Evolutionary conservation across 2,113 vertebrate genomes (phyloP).

Genomic region (Theropithecus gelada): DNA sequence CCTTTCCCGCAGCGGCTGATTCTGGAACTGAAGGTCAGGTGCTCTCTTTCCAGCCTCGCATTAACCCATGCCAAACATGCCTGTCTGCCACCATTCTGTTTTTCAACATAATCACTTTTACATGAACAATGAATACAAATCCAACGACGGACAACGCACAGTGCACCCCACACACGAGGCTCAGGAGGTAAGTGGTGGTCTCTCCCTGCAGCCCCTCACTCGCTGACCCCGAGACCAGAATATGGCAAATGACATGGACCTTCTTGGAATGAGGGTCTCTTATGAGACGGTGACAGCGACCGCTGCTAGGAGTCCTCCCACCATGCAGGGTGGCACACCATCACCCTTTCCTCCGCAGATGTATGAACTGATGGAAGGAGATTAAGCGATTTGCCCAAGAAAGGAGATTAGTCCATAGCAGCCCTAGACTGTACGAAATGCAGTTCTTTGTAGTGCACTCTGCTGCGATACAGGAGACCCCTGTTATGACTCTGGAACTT

Average conservation of each 20-base stretch:
- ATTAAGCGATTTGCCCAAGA: background rate
- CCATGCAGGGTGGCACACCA: background rate
- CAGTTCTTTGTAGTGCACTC: background rate
- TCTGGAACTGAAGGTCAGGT: background rate
- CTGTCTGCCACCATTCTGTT: background rate
- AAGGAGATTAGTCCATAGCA: background rate
- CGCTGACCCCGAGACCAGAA: background rate
- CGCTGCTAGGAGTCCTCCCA: background rate
- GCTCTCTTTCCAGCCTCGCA: background rate
- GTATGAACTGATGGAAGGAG: background rate
- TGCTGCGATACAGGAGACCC: background rate
- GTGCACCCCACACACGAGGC: background rate
- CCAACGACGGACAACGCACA: background rate
- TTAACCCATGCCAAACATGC: background rate
- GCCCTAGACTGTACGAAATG: background rate
- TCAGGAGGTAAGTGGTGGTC: background rate
- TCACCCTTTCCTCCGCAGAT: background rate
- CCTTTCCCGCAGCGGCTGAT: background rate
- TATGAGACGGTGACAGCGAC: background rate
- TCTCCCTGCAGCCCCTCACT: background rate
- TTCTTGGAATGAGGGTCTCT: background rate
- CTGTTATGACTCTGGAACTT: background rate
- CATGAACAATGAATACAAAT: background rate
- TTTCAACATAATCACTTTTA: background rate
- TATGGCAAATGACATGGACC: rapidly evolving